Percentiles rank a stretch among this genome's conserved stretches.
phyloP scores from a whole-genome alignment of 2,113 vertebrate genomes.

The Oreotragus oreotragus region DNA sequence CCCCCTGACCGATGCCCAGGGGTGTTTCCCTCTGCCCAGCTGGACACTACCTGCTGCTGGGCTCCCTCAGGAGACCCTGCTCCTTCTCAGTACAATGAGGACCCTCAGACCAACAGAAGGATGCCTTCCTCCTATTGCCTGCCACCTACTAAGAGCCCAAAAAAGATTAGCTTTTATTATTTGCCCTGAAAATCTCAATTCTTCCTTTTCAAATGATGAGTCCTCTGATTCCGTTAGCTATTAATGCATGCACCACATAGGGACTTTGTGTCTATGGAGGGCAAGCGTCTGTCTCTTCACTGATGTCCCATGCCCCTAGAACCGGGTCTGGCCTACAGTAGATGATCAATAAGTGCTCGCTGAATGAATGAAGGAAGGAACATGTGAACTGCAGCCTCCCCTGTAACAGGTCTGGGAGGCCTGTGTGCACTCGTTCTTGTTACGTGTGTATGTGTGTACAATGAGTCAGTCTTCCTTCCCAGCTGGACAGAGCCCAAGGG shows the following conservation, averaged over 20 bases:
- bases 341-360: background rate
- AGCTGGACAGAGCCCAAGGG: fast-evolving
- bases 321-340: fast-evolving
- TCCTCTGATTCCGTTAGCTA: background rate
- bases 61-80: background rate
- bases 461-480: background rate
- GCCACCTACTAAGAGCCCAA: background rate
- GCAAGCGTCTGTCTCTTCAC: background rate
- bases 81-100: background rate
- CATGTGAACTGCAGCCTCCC: too few species aligned
- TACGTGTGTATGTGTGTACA: background rate
- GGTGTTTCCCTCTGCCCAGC: background rate
- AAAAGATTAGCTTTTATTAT: background rate
- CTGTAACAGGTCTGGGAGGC: background rate
- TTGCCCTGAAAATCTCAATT: background rate
- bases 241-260: background rate
- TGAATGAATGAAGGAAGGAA: background rate
- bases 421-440: background rate
- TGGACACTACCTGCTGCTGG: background rate
- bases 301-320: background rate
- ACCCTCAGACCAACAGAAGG: background rate
- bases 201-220: background rate
- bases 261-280: background rate
- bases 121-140: background rate
- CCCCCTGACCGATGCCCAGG: background rate